These are phyloP conservation scores for Apamea sordens DNA, from an alignment of 2,888 invertebrate species.

Conservation along the genomic window DNA sequence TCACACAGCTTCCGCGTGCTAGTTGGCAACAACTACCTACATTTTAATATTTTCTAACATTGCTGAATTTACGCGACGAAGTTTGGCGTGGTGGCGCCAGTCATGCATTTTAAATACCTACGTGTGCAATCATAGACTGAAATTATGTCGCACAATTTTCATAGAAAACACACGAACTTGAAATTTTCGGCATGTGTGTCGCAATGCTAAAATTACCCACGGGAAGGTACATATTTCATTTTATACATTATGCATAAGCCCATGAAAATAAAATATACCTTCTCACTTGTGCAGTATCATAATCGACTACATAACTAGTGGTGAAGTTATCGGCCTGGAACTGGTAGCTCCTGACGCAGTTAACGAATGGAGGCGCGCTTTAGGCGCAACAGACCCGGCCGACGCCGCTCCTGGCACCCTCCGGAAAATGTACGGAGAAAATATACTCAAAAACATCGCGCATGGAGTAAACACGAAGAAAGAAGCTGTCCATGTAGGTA, in stretches of 20 bases:
- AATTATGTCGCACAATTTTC: not conserved
- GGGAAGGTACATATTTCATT: no score
- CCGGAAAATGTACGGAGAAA: conserved; percentile 92
- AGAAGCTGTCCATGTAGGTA: conserved; percentile 85
- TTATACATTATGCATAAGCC: no score
- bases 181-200: not conserved
- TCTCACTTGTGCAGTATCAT: conserved; percentile 85
- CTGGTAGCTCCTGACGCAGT: conserved; percentile 92
- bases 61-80: not conserved
- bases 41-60: not conserved
- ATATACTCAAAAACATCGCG: conserved; percentile 92
- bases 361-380: conserved; percentile 90
- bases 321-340: conserved; percentile 93
- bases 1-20: not conserved
- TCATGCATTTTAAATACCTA: not conserved
- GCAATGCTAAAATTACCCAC: no score
- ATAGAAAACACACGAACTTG: not conserved
- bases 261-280: not conserved
- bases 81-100: not conserved
- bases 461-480: conserved; percentile 92
- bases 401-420: conserved; percentile 91
- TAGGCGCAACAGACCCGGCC: conserved; percentile 92
- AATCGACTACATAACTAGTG: conserved; percentile 92
- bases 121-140: no score
- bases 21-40: no score